phyloP scores from a whole-genome alignment of 2,888 invertebrate species.

The Galerucella nymphaeae region DNA sequence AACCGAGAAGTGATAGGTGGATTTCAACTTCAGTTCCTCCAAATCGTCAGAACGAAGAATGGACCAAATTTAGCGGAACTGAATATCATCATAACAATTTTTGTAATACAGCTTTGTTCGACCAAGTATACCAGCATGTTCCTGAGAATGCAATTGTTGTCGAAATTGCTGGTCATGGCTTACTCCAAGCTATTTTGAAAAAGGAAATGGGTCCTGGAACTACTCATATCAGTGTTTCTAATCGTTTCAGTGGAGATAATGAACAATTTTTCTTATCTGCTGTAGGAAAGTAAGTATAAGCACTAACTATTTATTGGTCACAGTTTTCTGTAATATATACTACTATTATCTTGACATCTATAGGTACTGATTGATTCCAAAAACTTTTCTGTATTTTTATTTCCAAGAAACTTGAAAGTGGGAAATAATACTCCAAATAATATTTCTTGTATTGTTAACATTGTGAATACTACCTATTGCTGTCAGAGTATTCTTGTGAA shows the following conservation, averaged over 20 bases:
- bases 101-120: conserved; percentile 73
- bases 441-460: too few species aligned
- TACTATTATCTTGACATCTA: too few species aligned
- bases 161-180: conserved; percentile 86
- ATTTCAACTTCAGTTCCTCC: conserved; percentile 77
- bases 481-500: not conserved
- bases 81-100: conserved; percentile 91
- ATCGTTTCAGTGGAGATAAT: conserved; percentile 73
- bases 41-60: conserved; percentile 73
- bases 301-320: too few species aligned
- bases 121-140: conserved; percentile 80
- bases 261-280: conserved; percentile 61
- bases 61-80: conserved; percentile 75
- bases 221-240: conserved; percentile 76
- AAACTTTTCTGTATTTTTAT: too few species aligned
- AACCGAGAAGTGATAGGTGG: conserved; percentile 80
- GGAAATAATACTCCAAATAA: too few species aligned
- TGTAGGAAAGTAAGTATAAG: conserved; percentile 51
- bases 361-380: too few species aligned
- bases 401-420: too few species aligned
- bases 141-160: conserved; percentile 82
- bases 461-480: too few species aligned
- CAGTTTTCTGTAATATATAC: too few species aligned
- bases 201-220: conserved; percentile 74
- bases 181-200: conserved; percentile 83